These are phyloP conservation scores for Acanthococcus lagerstroemiae DNA, from an alignment of 2,888 invertebrate species.

Conservation along the genomic window DNA sequence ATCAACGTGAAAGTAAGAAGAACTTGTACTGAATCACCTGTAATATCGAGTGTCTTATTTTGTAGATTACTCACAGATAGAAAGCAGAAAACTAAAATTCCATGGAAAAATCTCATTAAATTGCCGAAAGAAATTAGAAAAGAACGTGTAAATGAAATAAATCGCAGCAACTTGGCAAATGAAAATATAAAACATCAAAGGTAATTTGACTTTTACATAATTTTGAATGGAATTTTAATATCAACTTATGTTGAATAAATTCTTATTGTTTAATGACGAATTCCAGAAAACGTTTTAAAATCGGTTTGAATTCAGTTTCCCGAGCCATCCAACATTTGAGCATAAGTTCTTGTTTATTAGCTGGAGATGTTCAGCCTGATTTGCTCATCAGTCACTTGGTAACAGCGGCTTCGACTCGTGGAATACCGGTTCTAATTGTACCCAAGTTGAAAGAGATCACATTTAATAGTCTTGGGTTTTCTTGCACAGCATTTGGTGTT, in stretches of 20 bases:
- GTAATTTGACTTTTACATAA: neutral
- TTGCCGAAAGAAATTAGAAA: conserved; percentile 3
- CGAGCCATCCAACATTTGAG: conserved; percentile 1
- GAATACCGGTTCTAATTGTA: conserved; percentile 6
- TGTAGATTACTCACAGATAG: neutral
- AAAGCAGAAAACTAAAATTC: conserved; percentile 1
- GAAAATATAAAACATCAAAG: conserved; percentile 3
- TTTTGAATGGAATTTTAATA: neutral
- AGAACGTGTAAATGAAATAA: neutral
- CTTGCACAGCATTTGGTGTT: conserved; percentile 9
- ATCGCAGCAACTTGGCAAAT: neutral
- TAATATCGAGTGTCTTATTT: too few species aligned
- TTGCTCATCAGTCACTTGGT: neutral
- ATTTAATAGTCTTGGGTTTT: conserved; percentile 1
- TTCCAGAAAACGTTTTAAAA: conserved; percentile 8
- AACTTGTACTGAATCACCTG: too few species aligned
- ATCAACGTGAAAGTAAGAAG: too few species aligned
- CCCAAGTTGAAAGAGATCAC: conserved; percentile 8
- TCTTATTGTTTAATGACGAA: neutral
- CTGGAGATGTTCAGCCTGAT: conserved; percentile 17
- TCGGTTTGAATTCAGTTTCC: conserved; percentile 11
- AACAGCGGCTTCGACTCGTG: neutral
- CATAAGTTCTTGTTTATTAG: conserved; percentile 9
- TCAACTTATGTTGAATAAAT: neutral
- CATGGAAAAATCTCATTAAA: conserved; percentile 11